Base-by-base conservation (phyloP, 2,888 invertebrate species). In the Labia minor region DNA sequence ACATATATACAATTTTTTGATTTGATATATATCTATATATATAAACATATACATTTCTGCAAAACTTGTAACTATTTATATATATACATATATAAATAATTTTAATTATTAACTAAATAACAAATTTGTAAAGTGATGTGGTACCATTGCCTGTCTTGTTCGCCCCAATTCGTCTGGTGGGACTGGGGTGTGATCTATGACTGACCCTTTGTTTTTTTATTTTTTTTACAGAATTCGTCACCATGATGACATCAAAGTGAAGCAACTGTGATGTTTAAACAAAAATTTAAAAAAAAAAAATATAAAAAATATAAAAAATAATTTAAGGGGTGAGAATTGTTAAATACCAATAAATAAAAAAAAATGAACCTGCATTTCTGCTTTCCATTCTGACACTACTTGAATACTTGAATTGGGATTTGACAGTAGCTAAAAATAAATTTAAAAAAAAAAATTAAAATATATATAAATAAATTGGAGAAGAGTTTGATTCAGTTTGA, bases 161-260 rank as follows among this genome's bases (percentile, higher is more conserved):
- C 49, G 49, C 49, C 49, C 49, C 49, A 49, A 49, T 10, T 10
- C n/a, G 49, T 49, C 49, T n/a, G 49, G 49, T 49, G 49, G 49
- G 49, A 49, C 49, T 49, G 49, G 49, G 49, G 49, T 49, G 49
- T 49, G 49, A 49, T 49, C 49, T 49, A 49, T 49, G 49, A 49
- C 49, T 49, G 49, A 49, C 49, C 49, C 49, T 11, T 20, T 63
- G 64, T 21, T 37, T 65, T 68, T 73, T 72, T 72, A 72, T 74
- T 76, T 76, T 78, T 79, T 78, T 88, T 90, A 37, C 88, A 93
- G 93, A 94, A 87, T 94, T 94, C 86, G 93, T 94, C 87, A 94
- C 93, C 86, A 94, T 94, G 94, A 94, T 94, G 94, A 94, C 94
- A 86, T 94, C 94, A 87, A 94, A 94, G 90, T 94, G 92, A 94